phyloP scores from a whole-genome alignment of 2,113 vertebrate species.

The Caranx ignobilis region DNA sequence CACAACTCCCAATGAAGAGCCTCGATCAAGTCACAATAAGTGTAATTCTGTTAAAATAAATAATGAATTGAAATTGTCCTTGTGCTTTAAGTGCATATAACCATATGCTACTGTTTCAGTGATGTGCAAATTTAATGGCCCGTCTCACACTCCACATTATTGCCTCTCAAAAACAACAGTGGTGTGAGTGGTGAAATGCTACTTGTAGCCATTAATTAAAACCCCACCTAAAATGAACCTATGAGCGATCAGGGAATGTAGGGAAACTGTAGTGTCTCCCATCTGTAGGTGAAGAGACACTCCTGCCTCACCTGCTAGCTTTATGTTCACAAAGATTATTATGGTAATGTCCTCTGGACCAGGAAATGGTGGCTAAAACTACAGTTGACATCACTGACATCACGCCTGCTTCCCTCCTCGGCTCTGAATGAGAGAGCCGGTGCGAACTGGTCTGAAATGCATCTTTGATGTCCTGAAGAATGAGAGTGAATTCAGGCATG shows the following conservation, averaged over 20 bases:
- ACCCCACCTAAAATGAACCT: background rate
- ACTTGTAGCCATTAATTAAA: background rate
- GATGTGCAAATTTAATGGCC: too few species aligned
- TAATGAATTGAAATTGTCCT: too few species aligned
- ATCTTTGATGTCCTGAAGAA: conserved; percentile 15
- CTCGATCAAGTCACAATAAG: too few species aligned
- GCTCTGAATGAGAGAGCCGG: background rate
- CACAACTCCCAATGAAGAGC: too few species aligned
- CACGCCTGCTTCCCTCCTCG: background rate
- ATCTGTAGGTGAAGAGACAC: background rate
- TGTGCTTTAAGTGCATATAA: too few species aligned
- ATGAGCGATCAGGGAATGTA: background rate
- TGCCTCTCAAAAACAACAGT: too few species aligned
- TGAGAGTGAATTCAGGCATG: conserved; percentile 6
- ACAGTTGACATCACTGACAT: background rate
- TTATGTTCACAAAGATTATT: too few species aligned
- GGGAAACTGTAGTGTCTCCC: background rate
- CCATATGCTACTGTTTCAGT: too few species aligned
- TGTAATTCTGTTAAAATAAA: too few species aligned
- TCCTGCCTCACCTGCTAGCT: background rate
- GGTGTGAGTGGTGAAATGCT: too few species aligned
- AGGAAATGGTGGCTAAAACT: background rate
- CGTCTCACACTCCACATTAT: too few species aligned
- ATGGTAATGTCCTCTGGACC: too few species aligned
- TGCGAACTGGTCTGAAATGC: background rate